Base-by-base conservation (phyloP, 2,113 vertebrate genomes). In the Todiramphus saurophagus region DNA sequence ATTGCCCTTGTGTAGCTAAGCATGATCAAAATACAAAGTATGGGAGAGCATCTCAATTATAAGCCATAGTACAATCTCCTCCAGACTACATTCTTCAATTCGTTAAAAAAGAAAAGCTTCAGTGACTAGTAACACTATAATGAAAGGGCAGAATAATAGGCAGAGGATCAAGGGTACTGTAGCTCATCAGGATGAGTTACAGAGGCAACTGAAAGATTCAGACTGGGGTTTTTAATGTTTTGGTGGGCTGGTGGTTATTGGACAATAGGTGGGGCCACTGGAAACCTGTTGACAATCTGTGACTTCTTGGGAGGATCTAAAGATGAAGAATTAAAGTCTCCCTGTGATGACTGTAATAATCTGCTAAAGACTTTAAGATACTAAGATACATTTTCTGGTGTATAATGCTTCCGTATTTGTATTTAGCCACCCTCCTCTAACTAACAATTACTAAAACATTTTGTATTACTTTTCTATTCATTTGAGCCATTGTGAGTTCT, bases 11-110 rank as follows among this genome's bases (percentile, higher is more conserved):
- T 95, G 76, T 93, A 95, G 96, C 85, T 96, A 88, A 94, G 90
- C 96, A 96, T 96, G 96, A 97, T 97, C 94, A 97, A 97, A 98
- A 97, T 97, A 93, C 75, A 91, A 97, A 97, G 51, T 81, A 59
- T 91, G 79, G 79, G 92, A 96, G 91, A 91, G 67, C 39, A 94
- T 96, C 90, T 96, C 93, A 90, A 90, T 97, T 95, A 92, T 69
- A 83, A 96, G 86, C 68, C 67, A 25, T 28, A 82, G 69, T 86
- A 37, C 58, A 85, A 50, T 90, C 28, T 74, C 55, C 48, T 84
- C 68, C 48, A 62, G 83, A 77, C 58, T 73, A 69, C 70, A 87
- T 96, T 95, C 77, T 92, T 96, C 88, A 94, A 85, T 95, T 97
- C 87, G 50, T 85, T 96, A 60, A 9, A 28, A 50, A 70, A 91